phyloP scores from a whole-genome alignment of 2,113 vertebrate species.

The Pterocles burchelli region DNA sequence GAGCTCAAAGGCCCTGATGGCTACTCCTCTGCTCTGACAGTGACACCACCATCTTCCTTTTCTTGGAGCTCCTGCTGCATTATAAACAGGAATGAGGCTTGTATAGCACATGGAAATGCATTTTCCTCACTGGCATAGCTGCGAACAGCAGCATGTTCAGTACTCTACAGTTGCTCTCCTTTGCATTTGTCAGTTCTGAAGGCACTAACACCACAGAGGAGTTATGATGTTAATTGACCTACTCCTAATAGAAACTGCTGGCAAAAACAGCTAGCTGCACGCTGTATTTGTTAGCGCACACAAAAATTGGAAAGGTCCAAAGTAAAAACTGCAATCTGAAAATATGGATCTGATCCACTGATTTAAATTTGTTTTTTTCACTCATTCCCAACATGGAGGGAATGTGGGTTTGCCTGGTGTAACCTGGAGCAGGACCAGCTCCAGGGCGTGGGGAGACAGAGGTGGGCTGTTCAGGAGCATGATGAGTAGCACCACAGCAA shows the following conservation, averaged over 20 bases:
- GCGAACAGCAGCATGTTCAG: background rate
- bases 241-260: background rate
- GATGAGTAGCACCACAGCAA: background rate
- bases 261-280: background rate
- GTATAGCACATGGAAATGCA: background rate
- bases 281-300: background rate
- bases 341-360: background rate
- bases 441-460: background rate
- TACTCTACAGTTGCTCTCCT: background rate
- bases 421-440: background rate
- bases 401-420: background rate
- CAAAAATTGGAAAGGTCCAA: background rate
- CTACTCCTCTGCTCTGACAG: background rate
- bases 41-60: background rate
- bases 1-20: background rate
- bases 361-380: background rate
- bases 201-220: background rate
- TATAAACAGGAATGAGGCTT: background rate
- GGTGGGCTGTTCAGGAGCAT: background rate
- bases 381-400: accelerated
- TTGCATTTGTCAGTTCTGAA: background rate
- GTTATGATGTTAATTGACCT: background rate
- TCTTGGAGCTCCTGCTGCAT: background rate
- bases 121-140: background rate
- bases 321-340: background rate